These are phyloP conservation scores for Acronicta leporina DNA, from an alignment of 2,888 invertebrate species.

Conservation along the genomic window DNA sequence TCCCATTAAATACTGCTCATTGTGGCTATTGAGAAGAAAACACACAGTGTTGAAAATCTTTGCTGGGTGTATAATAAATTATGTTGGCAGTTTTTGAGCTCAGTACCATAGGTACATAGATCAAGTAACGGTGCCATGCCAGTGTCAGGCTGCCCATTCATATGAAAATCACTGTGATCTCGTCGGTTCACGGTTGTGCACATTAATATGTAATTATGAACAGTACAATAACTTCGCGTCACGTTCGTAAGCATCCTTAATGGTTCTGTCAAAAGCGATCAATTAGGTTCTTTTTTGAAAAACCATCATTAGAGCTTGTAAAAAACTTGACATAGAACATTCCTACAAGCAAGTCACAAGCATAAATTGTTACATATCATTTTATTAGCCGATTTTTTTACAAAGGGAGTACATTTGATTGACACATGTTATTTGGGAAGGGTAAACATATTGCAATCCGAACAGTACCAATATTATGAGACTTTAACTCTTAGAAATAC, in stretches of 20 bases:
- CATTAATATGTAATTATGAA: constrained; percentile 71
- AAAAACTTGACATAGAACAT: constrained; percentile 15
- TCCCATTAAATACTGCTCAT: too few relatives aligned
- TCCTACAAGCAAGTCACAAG: too few relatives aligned
- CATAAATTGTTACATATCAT: too few relatives aligned
- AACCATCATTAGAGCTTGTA: constrained; percentile 42
- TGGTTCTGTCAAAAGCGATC: constrained; percentile 57
- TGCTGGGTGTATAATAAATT: too few relatives aligned
- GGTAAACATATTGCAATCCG: too few relatives aligned
- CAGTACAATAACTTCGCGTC: constrained; percentile 71
- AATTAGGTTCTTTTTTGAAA: constrained; percentile 52
- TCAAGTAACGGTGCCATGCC: constrained; percentile 71
- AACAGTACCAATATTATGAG: too few relatives aligned
- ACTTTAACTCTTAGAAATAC: too few relatives aligned
- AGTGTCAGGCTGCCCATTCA: constrained; percentile 71
- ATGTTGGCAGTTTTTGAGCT: constrained; percentile 16
- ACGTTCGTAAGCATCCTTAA: constrained; percentile 63
- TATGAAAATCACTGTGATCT: constrained; percentile 69
- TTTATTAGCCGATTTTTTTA: too few relatives aligned
- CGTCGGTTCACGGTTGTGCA: constrained; percentile 71
- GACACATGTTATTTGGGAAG: too few relatives aligned
- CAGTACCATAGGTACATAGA: constrained; percentile 50
- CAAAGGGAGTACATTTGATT: too few relatives aligned
- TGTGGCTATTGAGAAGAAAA: too few relatives aligned
- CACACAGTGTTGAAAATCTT: too few relatives aligned